Evolutionary conservation across 2,113 vertebrate genomes (phyloP).

Genomic region (Thamnophis sirtalis): DNA sequence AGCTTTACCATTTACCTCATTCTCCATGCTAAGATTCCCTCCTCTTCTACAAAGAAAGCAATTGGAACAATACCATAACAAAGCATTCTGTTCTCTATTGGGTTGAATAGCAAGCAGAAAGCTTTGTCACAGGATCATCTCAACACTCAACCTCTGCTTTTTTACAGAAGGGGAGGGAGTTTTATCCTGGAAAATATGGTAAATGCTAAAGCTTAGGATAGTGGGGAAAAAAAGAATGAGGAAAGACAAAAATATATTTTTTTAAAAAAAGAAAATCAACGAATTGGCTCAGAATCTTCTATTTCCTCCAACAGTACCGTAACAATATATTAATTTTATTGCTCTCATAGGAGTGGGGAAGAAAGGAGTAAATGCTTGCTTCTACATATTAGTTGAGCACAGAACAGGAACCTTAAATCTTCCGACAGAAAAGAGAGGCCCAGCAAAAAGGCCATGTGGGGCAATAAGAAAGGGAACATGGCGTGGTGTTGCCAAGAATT

Average conservation of each 20-base stretch:
- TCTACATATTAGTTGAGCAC: neutral
- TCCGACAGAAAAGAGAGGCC: neutral
- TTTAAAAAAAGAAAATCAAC: neutral
- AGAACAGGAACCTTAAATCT: neutral
- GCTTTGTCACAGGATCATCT: neutral
- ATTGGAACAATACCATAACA: neutral
- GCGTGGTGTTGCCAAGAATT: neutral
- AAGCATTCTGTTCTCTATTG: neutral
- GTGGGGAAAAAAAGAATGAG: neutral
- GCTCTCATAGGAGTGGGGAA: neutral
- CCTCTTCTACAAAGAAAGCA: neutral
- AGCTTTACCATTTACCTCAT: neutral
- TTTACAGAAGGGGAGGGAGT: neutral
- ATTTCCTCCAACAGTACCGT: neutral
- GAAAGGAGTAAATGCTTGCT: neutral
- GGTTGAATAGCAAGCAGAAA: neutral
- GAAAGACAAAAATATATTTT: neutral
- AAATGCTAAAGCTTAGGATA: neutral
- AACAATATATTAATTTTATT: neutral
- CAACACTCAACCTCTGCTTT: neutral
- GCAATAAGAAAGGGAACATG: neutral
- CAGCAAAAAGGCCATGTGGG: neutral
- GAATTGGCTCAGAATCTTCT: neutral
- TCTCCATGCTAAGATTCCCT: neutral
- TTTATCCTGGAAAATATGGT: neutral